These are phyloP conservation scores for Rhodophaea formosa DNA, from an alignment of 2,888 invertebrate genomes.

Conservation along the genomic window DNA sequence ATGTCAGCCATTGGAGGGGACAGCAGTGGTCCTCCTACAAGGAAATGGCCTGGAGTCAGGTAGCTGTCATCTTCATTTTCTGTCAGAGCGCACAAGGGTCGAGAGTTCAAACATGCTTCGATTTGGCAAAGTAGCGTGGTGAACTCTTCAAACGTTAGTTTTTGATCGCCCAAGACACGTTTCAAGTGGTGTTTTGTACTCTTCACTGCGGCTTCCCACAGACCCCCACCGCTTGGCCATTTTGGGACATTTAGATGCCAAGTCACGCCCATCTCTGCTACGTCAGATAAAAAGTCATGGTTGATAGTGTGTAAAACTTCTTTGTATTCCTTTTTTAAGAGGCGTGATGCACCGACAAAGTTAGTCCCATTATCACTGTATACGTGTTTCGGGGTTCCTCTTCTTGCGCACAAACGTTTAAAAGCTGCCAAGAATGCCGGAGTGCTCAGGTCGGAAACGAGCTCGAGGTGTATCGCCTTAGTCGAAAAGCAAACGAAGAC, in stretches of 20 bases:
- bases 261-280: no score
- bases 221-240: conserved; percentile 25
- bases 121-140: no score
- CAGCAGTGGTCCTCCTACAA: no score
- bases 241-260: no score
- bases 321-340: conserved; percentile 7
- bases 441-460: conserved; percentile 23
- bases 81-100: no score
- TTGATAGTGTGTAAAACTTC: not conserved
- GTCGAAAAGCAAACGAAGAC: no score
- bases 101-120: no score
- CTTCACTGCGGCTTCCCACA: conserved; percentile 7
- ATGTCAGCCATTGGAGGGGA: no score
- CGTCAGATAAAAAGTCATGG: not conserved
- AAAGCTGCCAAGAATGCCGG: conserved; percentile 30
- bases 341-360: conserved; percentile 14
- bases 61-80: no score
- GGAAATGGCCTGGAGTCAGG: no score
- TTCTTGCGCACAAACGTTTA: conserved; percentile 22
- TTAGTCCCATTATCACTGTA: conserved; percentile 25
- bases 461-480: conserved; percentile 17
- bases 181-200: conserved; percentile 12
- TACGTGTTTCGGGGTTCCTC: conserved; percentile 23
- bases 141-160: no score
- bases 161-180: no score